Evolutionary conservation across 2,888 invertebrate species (phyloP).

Genomic region (Drosophila putrida): DNA sequence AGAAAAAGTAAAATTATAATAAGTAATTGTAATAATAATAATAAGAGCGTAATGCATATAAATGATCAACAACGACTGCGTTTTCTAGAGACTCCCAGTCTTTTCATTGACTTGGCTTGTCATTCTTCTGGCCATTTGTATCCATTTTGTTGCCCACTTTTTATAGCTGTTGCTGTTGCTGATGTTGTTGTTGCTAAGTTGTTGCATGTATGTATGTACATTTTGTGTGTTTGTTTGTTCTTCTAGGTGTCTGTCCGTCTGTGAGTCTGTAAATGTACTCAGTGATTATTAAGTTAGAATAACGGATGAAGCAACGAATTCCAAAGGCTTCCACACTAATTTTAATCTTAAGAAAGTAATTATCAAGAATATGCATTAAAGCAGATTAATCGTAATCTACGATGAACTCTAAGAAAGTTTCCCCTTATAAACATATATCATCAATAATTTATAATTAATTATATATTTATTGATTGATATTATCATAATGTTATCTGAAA

Average conservation of each 20-base stretch:
- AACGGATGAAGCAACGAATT: constrained; percentile 5
- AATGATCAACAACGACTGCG: constrained; percentile 42
- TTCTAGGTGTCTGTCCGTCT: constrained; percentile 8
- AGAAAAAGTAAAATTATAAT: constrained; percentile 23
- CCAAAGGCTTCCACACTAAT: not conserved
- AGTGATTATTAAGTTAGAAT: constrained; percentile 22
- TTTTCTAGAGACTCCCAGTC: constrained; percentile 23
- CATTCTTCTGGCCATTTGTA: constrained; percentile 33
- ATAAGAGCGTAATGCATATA: constrained; percentile 18
- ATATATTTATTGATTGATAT: no score
- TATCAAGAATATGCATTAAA: no score
- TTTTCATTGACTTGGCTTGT: constrained; percentile 1
- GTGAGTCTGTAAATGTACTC: constrained; percentile 5
- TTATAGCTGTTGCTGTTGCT: constrained; percentile 8
- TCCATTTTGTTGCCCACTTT: constrained; percentile 13
- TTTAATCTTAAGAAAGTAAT: not conserved
- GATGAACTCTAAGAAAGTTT: no score
- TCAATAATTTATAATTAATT: no score
- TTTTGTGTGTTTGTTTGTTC: constrained; percentile 27
- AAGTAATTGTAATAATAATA: constrained; percentile 33
- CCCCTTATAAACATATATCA: no score
- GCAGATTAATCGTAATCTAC: no score
- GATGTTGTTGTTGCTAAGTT: constrained; percentile 22
- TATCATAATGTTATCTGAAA: no score
- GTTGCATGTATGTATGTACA: constrained; percentile 51